phyloP scores from a whole-genome alignment of 2,797 vertebrate genomes.

The Hippoglossus hippoglossus region DNA sequence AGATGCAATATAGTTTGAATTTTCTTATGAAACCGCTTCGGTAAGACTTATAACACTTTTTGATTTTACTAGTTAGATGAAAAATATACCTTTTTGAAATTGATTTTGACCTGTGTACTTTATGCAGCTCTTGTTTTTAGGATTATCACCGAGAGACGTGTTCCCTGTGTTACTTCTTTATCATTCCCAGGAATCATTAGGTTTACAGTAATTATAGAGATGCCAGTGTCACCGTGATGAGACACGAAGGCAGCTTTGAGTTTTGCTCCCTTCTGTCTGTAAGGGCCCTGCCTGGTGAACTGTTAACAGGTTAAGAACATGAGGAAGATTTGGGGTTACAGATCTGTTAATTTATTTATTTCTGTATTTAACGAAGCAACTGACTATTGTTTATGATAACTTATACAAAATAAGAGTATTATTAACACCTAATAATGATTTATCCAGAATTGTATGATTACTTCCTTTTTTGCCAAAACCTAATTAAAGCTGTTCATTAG shows the following conservation, averaged over 20 bases:
- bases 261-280: conserved; percentile 21
- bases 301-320: conserved; percentile 36
- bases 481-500: conserved; percentile 52
- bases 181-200: conserved; percentile 60
- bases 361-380: conserved; percentile 72
- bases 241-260: conserved; percentile 46
- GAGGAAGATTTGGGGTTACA: conserved; percentile 26
- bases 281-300: conserved; percentile 44
- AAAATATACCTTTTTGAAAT: conserved; percentile 32
- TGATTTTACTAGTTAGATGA: conserved; percentile 50
- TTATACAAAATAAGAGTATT: conserved; percentile 70
- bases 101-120: conserved; percentile 44
- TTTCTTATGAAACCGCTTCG: conserved; percentile 39
- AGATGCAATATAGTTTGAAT: conserved; percentile 48
- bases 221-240: conserved; percentile 46
- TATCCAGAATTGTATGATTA: conserved; percentile 71
- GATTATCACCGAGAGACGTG: conserved; percentile 46
- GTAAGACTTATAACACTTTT: conserved; percentile 35
- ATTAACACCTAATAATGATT: conserved; percentile 67
- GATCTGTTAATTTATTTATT: conserved; percentile 74
- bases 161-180: conserved; percentile 56
- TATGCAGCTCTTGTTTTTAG: conserved; percentile 47
- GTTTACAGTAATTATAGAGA: conserved; percentile 54
- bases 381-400: conserved; percentile 67
- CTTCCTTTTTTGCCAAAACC: conserved; percentile 69